phyloP scores from a whole-genome alignment of 35 echinoderm and acorn worm genomes.

The Patiria miniata region DNA sequence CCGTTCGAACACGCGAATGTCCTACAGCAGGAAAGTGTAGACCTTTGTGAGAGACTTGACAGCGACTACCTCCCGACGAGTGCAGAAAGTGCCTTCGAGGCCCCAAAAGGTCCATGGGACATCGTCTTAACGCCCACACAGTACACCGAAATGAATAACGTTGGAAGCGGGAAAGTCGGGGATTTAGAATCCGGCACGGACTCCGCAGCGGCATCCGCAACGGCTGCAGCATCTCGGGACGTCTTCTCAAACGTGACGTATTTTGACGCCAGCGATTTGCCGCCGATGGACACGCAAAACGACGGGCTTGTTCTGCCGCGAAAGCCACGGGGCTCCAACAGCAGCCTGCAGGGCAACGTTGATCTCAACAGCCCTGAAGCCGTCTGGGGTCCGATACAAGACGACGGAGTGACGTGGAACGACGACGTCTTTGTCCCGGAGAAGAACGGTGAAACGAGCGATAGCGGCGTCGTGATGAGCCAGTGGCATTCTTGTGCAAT shows the following conservation, averaged over 20 bases:
- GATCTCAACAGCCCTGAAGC: slow-evolving; percentile 19
- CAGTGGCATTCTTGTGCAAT: slow-evolving; percentile 92
- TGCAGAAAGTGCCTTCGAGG: slow-evolving; percentile 31
- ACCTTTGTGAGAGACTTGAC: slow-evolving; percentile 23
- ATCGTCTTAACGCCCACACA: slow-evolving; percentile 8
- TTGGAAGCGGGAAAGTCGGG: not conserved
- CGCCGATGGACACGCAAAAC: not conserved
- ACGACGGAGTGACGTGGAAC: slow-evolving; percentile 24
- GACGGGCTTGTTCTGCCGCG: not conserved
- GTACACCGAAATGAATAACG: not conserved
- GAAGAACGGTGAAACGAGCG: slow-evolving; percentile 50
- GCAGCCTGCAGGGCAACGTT: slow-evolving; percentile 5
- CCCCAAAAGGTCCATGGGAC: slow-evolving; percentile 47
- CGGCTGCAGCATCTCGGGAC: not conserved
- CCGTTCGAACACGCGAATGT: not conserved
- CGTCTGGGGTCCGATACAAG: not conserved
- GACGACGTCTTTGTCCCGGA: slow-evolving; percentile 34
- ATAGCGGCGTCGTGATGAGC: slow-evolving; percentile 44
- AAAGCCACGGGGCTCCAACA: slow-evolving; percentile 1
- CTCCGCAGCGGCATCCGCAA: not conserved
- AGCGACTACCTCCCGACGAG: slow-evolving; percentile 43
- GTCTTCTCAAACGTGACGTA: slow-evolving; percentile 58
- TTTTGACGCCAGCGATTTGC: slow-evolving; percentile 15
- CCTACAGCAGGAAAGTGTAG: slow-evolving; percentile 8
- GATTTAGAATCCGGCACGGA: slow-evolving; percentile 20